Evolutionary conservation across 2,113 vertebrate genomes (phyloP).

Genomic region (Drymodes brunneopygia): DNA sequence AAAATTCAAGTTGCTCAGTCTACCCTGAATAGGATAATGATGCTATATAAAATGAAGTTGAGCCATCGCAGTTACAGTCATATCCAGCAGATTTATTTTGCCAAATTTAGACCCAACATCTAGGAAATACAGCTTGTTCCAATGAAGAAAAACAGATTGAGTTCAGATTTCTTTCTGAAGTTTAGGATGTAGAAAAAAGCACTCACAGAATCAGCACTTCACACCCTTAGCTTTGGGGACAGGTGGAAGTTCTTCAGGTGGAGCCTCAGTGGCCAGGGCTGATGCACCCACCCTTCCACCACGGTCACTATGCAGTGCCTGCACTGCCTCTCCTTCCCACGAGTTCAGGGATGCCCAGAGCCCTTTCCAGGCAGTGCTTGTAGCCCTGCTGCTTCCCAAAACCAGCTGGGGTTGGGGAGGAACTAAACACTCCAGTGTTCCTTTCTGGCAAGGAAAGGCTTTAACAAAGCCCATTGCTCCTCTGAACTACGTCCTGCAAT

Average conservation of each 20-base stretch:
- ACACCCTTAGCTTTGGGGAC: not conserved
- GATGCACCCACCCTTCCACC: not conserved
- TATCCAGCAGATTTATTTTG: not conserved
- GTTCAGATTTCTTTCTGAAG: not conserved
- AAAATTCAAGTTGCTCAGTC: not conserved
- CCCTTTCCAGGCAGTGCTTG: not conserved
- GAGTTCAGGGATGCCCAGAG: not conserved
- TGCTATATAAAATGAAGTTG: not conserved
- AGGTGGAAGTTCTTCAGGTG: not conserved
- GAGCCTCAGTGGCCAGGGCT: not conserved
- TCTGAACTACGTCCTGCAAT: not conserved
- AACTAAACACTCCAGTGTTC: not conserved
- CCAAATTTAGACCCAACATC: not conserved
- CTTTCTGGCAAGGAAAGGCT: not conserved
- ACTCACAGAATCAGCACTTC: not conserved
- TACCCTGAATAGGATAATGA: not conserved
- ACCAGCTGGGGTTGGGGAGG: rapidly evolving
- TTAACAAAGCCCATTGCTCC: not conserved
- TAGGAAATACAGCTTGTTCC: not conserved
- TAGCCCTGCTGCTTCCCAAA: not conserved
- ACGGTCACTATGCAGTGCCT: rapidly evolving
- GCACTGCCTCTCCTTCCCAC: not conserved
- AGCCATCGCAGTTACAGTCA: not conserved
- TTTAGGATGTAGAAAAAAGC: not conserved
- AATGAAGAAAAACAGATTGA: not conserved